These are phyloP conservation scores for Drosophila pseudotakahashii DNA, from an alignment of 2,888 invertebrate genomes.

Conservation along the genomic window DNA sequence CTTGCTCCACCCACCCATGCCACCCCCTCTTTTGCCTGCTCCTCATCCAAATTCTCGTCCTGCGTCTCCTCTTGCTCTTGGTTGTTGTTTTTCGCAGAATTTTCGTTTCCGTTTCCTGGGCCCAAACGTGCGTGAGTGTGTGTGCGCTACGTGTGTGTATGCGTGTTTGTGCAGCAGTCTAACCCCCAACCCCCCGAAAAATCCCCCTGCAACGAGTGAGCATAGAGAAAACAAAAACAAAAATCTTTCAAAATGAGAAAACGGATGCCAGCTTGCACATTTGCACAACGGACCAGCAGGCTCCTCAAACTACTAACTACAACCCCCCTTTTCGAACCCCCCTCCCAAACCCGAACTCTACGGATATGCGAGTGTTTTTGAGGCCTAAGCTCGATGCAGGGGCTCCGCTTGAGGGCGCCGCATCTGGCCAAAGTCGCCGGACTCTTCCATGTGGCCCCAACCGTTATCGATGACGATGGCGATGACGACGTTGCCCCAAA, in stretches of 20 bases:
- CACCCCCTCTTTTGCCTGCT: slow-evolving; percentile 45
- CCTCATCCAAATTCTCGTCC: slow-evolving; percentile 34
- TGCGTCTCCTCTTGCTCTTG: slow-evolving; percentile 44
- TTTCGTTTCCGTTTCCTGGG: slow-evolving; percentile 80
- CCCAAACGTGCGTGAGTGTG: slow-evolving; percentile 68
- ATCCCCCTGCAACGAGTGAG: slow-evolving; percentile 37
- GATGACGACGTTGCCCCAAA: slow-evolving; percentile 50
- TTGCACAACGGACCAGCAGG: slow-evolving; percentile 72
- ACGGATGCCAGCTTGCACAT: slow-evolving; percentile 80
- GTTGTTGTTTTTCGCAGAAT: slow-evolving; percentile 79
- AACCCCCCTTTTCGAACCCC: background rate
- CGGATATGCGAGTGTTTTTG: slow-evolving; percentile 13
- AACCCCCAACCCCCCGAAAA: background rate
- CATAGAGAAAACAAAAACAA: slow-evolving; percentile 73
- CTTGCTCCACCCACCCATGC: slow-evolving; percentile 26
- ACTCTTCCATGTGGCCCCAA: slow-evolving; percentile 42
- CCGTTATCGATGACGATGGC: slow-evolving; percentile 69
- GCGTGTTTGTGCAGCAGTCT: slow-evolving; percentile 39
- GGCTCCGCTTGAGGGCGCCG: slow-evolving; percentile 50
- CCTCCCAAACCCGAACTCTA: background rate
- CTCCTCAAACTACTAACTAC: slow-evolving; percentile 20
- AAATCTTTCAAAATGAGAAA: slow-evolving; percentile 75
- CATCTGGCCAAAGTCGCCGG: slow-evolving; percentile 64
- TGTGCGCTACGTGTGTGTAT: slow-evolving; percentile 26
- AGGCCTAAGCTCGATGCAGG: slow-evolving; percentile 49